phyloP scores from a whole-genome alignment of 2,797 vertebrate species.

The Pangasius sanitwongsei region DNA sequence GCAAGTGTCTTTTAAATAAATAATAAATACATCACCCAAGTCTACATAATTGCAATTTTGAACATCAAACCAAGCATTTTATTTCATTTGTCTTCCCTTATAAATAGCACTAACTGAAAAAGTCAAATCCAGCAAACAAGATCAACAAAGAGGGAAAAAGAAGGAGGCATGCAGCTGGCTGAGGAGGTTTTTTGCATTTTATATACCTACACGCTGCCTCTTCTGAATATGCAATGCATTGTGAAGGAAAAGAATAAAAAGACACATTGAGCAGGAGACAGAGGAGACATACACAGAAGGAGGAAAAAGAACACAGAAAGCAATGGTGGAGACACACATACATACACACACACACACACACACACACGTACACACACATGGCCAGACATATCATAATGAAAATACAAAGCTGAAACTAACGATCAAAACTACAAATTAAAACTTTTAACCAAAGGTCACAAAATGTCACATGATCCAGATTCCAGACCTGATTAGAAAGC shows the following conservation, averaged over 20 bases:
- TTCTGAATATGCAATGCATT: conserved; percentile 77
- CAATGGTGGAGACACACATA: conserved; percentile 42
- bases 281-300: conserved; percentile 59
- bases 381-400: no score
- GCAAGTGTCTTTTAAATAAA: conserved; percentile 3
- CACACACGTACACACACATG: background rate
- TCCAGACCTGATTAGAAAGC: background rate
- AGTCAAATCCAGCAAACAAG: conserved; percentile 29
- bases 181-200: conserved; percentile 56
- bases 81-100: conserved; percentile 44
- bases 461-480: background rate
- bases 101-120: conserved; percentile 41
- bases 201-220: conserved; percentile 76
- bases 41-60: conserved; percentile 46
- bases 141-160: conserved; percentile 44
- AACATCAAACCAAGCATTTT: conserved; percentile 53
- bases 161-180: conserved; percentile 67
- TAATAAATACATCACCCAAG: conserved; percentile 41
- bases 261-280: conserved; percentile 75
- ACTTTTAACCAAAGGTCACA: conserved; percentile 24
- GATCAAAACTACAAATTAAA: background rate
- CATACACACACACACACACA: conserved; percentile 12
- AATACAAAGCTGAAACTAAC: background rate
- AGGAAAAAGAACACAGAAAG: conserved; percentile 31
- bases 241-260: conserved; percentile 77